Evolutionary conservation across 2,797 vertebrate species (phyloP).

Genomic region (Artibeus lituratus): DNA sequence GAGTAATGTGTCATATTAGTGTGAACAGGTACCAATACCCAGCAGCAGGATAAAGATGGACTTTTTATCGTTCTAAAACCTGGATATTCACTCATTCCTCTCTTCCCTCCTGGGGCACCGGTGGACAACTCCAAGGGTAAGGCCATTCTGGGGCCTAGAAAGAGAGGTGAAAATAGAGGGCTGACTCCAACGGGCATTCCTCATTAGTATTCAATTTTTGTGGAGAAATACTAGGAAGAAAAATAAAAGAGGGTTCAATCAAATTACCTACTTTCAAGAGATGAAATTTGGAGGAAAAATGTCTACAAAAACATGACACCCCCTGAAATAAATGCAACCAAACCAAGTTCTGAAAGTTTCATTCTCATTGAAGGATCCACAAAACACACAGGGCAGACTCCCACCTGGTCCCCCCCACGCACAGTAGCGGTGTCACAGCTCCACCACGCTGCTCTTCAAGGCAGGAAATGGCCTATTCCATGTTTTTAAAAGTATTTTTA

Average conservation of each 20-base stretch:
- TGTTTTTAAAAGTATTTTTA: background rate
- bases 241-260: background rate
- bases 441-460: background rate
- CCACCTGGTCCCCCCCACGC: background rate
- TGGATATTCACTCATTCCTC: background rate
- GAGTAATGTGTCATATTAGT: background rate
- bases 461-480: background rate
- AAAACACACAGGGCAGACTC: background rate
- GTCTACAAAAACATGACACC: background rate
- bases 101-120: background rate
- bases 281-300: background rate
- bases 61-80: background rate
- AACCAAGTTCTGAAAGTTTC: background rate
- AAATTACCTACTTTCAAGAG: background rate
- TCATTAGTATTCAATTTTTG: background rate
- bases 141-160: background rate
- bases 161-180: background rate
- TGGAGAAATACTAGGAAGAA: background rate
- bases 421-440: accelerated
- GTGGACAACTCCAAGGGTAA: background rate
- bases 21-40: background rate
- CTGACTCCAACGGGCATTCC: background rate
- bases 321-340: background rate
- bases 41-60: background rate
- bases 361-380: background rate